phyloP scores from a whole-genome alignment of 2,888 invertebrate genomes.

The Achlya flavicornis region DNA sequence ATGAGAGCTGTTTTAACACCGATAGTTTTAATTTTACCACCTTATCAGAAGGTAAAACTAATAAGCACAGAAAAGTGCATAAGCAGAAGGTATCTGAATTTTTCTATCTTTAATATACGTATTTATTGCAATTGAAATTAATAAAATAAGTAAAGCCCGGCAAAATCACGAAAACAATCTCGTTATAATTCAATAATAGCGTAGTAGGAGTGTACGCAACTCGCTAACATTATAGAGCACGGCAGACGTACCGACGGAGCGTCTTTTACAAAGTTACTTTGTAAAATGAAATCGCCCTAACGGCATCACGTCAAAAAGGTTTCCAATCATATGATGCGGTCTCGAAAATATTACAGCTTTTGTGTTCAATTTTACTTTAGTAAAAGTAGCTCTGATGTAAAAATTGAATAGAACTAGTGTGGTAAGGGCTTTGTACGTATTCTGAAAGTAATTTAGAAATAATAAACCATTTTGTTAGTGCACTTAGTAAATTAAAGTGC shows the following conservation, averaged over 20 bases:
- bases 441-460: neutral
- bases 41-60: too few relatives aligned
- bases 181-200: slow-evolving; percentile 8
- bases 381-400: neutral
- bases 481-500: neutral
- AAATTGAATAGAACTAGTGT: neutral
- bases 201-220: neutral
- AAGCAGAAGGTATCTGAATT: too few relatives aligned
- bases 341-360: slow-evolving; percentile 51
- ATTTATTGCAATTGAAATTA: too few relatives aligned
- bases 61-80: too few relatives aligned
- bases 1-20: neutral
- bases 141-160: neutral
- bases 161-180: slow-evolving; percentile 8
- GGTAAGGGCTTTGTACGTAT: neutral
- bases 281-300: slow-evolving; percentile 65
- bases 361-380: slow-evolving; percentile 24
- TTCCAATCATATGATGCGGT: slow-evolving; percentile 58
- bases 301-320: slow-evolving; percentile 52
- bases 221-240: slow-evolving; percentile 18
- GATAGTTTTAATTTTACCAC: too few relatives aligned
- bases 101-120: too few relatives aligned
- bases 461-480: neutral
- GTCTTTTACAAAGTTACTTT: slow-evolving; percentile 52
- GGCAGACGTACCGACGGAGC: slow-evolving; percentile 39